phyloP scores from a whole-genome alignment of 2,888 invertebrate genomes.

The Orthosia cruda region DNA sequence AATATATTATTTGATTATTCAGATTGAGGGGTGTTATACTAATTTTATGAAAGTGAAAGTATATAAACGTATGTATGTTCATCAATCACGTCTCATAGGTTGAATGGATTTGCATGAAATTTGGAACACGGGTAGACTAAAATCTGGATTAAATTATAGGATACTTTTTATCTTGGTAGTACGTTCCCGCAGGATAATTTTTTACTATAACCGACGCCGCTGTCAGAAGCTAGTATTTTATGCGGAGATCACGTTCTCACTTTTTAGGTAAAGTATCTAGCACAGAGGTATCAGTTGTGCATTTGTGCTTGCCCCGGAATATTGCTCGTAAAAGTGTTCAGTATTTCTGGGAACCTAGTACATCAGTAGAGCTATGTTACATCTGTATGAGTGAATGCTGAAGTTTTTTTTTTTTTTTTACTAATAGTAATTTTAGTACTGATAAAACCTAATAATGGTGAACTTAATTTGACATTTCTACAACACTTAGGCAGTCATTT shows the following conservation, averaged over 20 bases:
- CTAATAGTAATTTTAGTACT: not conserved
- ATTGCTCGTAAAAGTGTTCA: not conserved
- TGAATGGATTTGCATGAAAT: too few relatives aligned
- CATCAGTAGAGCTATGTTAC: not conserved
- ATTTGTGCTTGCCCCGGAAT: not conserved
- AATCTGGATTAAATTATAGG: not conserved
- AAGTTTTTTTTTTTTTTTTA: not conserved
- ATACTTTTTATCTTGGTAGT: not conserved
- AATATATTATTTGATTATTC: slow-evolving; percentile 53
- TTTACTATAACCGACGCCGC: not conserved
- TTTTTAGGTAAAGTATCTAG: not conserved
- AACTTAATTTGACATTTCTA: not conserved
- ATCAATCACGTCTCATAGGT: not conserved
- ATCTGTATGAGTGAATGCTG: not conserved
- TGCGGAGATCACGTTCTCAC: not conserved
- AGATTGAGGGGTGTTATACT: slow-evolving; percentile 32
- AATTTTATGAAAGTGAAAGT: not conserved
- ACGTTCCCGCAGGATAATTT: not conserved
- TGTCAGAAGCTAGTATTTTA: not conserved
- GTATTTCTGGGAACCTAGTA: not conserved
- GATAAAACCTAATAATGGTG: too few relatives aligned
- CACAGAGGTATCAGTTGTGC: not conserved
- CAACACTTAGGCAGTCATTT: not conserved
- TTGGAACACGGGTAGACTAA: too few relatives aligned
- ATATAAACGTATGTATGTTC: not conserved